These are phyloP conservation scores for Xyliphius kryptos DNA, from an alignment of 2,113 vertebrate species.

Conservation along the genomic window DNA sequence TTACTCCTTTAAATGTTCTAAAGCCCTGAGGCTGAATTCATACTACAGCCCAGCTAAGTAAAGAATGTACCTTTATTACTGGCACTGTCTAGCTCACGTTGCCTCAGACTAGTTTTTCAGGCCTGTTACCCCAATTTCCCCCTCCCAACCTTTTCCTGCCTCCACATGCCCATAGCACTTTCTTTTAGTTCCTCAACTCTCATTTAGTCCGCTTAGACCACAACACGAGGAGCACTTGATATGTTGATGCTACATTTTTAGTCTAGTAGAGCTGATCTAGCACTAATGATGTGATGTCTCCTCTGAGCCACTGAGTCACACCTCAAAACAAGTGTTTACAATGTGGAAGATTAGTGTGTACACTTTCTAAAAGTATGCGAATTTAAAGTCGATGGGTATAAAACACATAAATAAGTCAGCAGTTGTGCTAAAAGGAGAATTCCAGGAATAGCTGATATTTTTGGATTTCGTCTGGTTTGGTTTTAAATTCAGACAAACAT, in stretches of 20 bases:
- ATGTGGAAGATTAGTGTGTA: conserved; percentile 5
- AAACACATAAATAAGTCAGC: neutral
- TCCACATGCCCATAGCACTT: neutral
- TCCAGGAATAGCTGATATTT: conserved; percentile 6
- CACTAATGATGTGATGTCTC: conserved; percentile 27
- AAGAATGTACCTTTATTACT: conserved; percentile 22
- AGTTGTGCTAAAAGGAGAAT: conserved; percentile 1
- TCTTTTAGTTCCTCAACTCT: neutral
- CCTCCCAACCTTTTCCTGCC: conserved; percentile 4
- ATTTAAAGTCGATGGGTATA: neutral
- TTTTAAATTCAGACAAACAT: neutral
- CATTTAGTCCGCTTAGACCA: conserved; percentile 2
- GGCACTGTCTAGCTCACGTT: conserved; percentile 23
- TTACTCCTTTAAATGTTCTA: conserved; percentile 1
- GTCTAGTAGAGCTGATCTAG: conserved; percentile 1
- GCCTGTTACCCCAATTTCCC: conserved; percentile 11
- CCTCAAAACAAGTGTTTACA: conserved; percentile 21
- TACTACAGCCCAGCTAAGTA: neutral
- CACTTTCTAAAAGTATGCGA: neutral
- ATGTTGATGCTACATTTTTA: conserved; percentile 17
- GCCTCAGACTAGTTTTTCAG: conserved; percentile 26
- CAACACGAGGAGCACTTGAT: neutral
- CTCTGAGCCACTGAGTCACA: conserved; percentile 15
- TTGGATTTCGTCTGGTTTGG: neutral
- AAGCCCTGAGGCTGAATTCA: conserved; percentile 7